phyloP scores from a whole-genome alignment of 2,888 invertebrate species.

The Lymantria monacha region DNA sequence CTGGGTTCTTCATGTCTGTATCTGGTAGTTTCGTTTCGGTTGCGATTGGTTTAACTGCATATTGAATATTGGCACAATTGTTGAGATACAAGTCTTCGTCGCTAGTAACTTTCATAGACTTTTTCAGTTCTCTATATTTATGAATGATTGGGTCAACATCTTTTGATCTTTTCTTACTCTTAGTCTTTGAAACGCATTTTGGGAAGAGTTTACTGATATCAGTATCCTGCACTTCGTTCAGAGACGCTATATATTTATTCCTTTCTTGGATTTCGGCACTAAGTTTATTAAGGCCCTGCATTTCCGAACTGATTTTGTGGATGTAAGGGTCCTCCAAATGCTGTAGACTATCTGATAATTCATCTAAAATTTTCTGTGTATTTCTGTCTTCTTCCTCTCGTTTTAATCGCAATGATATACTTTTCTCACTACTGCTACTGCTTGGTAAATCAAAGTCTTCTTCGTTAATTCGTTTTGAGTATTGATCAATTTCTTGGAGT shows the following conservation, averaged over 20 bases:
- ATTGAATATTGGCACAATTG: conserved; percentile 74
- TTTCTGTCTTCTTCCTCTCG: conserved; percentile 75
- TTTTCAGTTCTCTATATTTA: conserved; percentile 74
- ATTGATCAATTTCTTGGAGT: conserved; percentile 88
- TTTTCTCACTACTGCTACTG: conserved; percentile 76
- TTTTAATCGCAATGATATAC: conserved; percentile 76
- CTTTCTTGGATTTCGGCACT: conserved; percentile 83
- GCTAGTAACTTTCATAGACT: conserved; percentile 70
- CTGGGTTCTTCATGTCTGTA: conserved; percentile 70
- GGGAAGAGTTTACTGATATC: conserved; percentile 74
- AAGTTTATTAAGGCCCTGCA: conserved; percentile 80
- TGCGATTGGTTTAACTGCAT: conserved; percentile 54
- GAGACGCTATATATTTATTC: conserved; percentile 79
- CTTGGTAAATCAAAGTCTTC: conserved; percentile 78
- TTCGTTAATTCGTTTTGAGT: conserved; percentile 77
- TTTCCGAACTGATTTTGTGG: conserved; percentile 82
- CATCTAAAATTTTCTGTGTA: conserved; percentile 74
- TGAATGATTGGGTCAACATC: conserved; percentile 77
- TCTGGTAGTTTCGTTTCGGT: conserved; percentile 63
- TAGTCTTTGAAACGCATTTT: conserved; percentile 75
- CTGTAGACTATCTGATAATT: conserved; percentile 75
- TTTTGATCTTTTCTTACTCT: conserved; percentile 76
- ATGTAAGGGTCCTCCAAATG: conserved; percentile 84
- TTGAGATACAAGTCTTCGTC: conserved; percentile 71
- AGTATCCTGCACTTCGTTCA: conserved; percentile 76